Conservation (phyloP, 2,797 vertebrate species). For the Microchirus variegatus region DNA sequence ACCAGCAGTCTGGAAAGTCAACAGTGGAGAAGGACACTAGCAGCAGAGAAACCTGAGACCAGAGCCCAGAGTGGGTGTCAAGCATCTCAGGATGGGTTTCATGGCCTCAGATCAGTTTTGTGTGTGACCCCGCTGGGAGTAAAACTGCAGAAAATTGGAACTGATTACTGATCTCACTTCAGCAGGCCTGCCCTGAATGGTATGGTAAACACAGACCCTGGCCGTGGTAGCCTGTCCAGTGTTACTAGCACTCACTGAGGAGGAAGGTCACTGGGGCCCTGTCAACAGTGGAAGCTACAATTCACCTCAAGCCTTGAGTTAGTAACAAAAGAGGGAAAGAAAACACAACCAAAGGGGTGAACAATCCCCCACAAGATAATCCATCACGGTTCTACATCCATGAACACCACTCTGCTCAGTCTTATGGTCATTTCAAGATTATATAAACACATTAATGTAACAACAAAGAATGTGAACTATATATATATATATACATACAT, state of each 20-base stretch:
- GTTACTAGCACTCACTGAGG: constrained; percentile 54
- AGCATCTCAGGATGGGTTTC: constrained; percentile 41
- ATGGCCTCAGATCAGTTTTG: constrained; percentile 44
- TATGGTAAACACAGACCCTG: constrained; percentile 58
- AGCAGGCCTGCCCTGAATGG: constrained; percentile 32
- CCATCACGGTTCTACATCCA: constrained; percentile 3
- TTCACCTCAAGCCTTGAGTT: constrained; percentile 56
- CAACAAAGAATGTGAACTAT: not conserved
- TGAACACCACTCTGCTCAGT: constrained; percentile 10
- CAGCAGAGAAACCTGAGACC: constrained; percentile 59
- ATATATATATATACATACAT: too few species aligned
- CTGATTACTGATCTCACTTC: constrained; percentile 44
- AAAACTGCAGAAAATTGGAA: constrained; percentile 37
- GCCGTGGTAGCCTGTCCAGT: constrained; percentile 54
- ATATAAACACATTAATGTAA: not conserved
- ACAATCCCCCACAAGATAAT: constrained; percentile 16
- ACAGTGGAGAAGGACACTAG: constrained; percentile 58
- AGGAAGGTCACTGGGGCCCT: constrained; percentile 61
- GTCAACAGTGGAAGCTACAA: constrained; percentile 63
- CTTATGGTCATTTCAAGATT: constrained; percentile 19
- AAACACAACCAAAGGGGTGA: constrained; percentile 41
- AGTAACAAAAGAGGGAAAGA: constrained; percentile 58
- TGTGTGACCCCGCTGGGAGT: constrained; percentile 23
- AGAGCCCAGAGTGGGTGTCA: constrained; percentile 37
- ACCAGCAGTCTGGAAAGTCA: constrained; percentile 72